phyloP scores from a whole-genome alignment of 2,113 vertebrate genomes.

The Ailuropoda melanoleuca region DNA sequence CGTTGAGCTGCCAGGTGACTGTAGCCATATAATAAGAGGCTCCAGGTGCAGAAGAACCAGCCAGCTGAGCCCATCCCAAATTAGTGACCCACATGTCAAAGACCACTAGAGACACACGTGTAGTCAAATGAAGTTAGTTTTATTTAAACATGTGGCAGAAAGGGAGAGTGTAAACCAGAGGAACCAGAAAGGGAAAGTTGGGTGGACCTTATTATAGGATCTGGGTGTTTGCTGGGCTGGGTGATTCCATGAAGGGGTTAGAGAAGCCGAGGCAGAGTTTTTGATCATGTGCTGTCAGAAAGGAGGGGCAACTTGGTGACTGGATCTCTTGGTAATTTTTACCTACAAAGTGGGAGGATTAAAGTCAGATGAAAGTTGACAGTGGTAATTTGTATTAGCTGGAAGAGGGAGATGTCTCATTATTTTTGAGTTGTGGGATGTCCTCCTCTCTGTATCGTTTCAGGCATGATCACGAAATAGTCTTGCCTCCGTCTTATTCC shows the following conservation, averaged over 20 bases:
- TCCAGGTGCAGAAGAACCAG: not conserved
- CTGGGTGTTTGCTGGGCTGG: not conserved
- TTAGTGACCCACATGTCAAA: not conserved
- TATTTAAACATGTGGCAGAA: not conserved
- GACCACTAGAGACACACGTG: not conserved
- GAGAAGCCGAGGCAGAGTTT: not conserved
- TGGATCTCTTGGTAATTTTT: constrained; percentile 12
- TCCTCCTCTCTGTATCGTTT: not conserved
- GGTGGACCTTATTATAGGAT: not conserved
- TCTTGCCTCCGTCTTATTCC: not conserved
- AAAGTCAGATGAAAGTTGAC: not conserved
- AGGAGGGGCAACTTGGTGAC: not conserved
- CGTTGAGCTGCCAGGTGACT: not conserved
- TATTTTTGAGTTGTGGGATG: not conserved
- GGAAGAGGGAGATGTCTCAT: not conserved
- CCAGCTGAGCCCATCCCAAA: not conserved
- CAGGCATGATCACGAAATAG: not conserved
- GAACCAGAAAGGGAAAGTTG: not conserved
- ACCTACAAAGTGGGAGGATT: not conserved
- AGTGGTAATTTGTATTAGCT: not conserved
- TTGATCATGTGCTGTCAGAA: not conserved
- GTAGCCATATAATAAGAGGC: not conserved
- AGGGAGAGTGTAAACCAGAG: not conserved
- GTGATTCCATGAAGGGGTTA: not conserved
- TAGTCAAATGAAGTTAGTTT: not conserved